These are phyloP conservation scores for Ascidia mentula DNA, from an alignment of 23 tunicate species.

Conservation along the genomic window DNA sequence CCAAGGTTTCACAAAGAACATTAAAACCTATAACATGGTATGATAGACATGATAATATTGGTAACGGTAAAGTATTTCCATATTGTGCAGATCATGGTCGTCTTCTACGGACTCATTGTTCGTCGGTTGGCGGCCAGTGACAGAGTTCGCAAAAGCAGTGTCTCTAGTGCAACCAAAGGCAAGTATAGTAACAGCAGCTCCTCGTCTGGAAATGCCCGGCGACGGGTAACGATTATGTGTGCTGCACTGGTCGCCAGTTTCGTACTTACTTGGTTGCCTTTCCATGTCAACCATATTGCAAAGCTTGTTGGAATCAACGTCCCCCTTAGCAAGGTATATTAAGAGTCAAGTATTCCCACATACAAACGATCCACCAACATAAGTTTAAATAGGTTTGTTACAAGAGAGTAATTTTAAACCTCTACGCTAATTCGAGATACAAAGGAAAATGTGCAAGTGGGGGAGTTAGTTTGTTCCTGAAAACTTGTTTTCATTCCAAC, in stretches of 20 bases:
- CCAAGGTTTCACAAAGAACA: no score
- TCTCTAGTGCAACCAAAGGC: background rate
- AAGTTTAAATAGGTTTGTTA: no score
- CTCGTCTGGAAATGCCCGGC: slow-evolving; percentile 42
- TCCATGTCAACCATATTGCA: slow-evolving; percentile 68
- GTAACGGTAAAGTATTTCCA: background rate
- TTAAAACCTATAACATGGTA: background rate
- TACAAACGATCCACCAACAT: no score
- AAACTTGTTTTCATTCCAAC: no score
- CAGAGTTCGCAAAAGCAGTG: background rate
- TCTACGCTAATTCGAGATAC: no score
- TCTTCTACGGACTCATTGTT: slow-evolving; percentile 54
- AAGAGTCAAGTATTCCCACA: no score
- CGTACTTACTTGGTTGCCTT: slow-evolving; percentile 64
- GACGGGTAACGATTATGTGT: slow-evolving; percentile 74
- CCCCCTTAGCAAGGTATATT: background rate
- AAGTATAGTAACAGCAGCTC: slow-evolving; percentile 14
- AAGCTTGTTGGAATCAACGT: slow-evolving; percentile 64
- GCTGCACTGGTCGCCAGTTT: slow-evolving; percentile 62
- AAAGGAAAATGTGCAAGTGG: no score
- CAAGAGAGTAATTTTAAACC: no score
- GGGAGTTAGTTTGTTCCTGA: no score
- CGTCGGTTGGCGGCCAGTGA: slow-evolving; percentile 14
- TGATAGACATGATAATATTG: no score
- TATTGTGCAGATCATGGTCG: slow-evolving; percentile 41